Evolutionary conservation across 2,113 vertebrate genomes (phyloP).

Genomic region (Pongo pygmaeus): DNA sequence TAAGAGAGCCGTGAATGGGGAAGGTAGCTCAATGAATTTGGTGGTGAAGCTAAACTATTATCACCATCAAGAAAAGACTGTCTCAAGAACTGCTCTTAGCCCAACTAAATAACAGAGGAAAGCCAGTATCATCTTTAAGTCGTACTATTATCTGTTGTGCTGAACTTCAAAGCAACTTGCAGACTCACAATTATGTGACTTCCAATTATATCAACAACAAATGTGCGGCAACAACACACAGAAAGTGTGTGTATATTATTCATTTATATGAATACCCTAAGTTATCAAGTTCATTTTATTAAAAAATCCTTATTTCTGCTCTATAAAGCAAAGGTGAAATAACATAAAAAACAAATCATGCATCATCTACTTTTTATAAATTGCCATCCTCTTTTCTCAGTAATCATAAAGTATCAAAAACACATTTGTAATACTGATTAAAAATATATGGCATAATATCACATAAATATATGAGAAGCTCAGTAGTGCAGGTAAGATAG

Average conservation of each 20-base stretch:
- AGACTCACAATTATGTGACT: background rate
- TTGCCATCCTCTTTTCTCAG: background rate
- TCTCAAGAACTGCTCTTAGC: background rate
- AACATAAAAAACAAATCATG: background rate
- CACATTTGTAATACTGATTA: background rate
- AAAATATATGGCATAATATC: background rate
- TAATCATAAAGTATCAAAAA: constrained; percentile 26
- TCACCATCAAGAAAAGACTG: background rate
- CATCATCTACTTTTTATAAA: background rate
- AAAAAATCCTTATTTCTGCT: background rate
- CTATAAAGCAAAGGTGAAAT: constrained; percentile 10
- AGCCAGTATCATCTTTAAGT: background rate
- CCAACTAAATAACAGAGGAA: background rate
- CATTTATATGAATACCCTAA: background rate
- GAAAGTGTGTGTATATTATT: background rate
- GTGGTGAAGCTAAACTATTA: background rate
- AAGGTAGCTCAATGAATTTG: background rate
- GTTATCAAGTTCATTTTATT: background rate
- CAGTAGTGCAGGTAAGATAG: background rate
- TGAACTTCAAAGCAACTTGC: background rate
- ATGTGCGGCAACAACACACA: background rate
- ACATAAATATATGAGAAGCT: background rate
- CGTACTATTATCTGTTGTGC: background rate
- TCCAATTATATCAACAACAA: background rate
- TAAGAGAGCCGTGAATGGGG: background rate